A percentile compares a stretch with the other conserved stretches of the same genome.
These are phyloP conservation scores for Pomacea canaliculata DNA, from an alignment of 2,888 invertebrate species.

Conservation along the genomic window DNA sequence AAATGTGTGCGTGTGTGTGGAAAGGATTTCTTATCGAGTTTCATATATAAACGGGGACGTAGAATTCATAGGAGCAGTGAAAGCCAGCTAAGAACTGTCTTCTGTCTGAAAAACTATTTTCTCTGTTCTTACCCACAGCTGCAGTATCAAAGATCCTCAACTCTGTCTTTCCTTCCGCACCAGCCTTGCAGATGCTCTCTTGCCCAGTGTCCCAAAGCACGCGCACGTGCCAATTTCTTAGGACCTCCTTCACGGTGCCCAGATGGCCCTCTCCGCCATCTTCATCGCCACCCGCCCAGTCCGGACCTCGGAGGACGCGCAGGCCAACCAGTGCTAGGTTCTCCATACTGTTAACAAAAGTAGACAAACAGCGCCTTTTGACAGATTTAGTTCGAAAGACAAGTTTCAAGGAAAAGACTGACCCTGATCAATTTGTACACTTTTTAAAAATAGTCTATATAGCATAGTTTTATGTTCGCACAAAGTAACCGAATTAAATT, in stretches of 20 bases:
- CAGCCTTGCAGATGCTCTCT: constrained; percentile 78
- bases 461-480: too few species aligned
- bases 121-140: constrained; percentile 76
- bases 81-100: too few species aligned
- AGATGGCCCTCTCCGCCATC: constrained; percentile 66
- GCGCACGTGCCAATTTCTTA: constrained; percentile 85
- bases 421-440: too few species aligned
- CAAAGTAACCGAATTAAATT: too few species aligned
- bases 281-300: constrained; percentile 57
- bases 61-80: too few species aligned
- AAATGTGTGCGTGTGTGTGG: too few species aligned
- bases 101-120: too few species aligned
- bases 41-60: too few species aligned
- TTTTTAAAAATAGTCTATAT: too few species aligned
- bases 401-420: too few species aligned
- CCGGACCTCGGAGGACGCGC: constrained; percentile 64
- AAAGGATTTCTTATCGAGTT: too few species aligned
- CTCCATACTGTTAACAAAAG: neutral
- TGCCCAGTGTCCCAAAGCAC: constrained; percentile 81
- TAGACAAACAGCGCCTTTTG: neutral
- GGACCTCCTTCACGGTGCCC: constrained; percentile 71
- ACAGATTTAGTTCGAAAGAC: too few species aligned
- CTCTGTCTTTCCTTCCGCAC: constrained; percentile 85
- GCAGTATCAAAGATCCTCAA: constrained; percentile 85
- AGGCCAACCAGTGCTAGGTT: constrained; percentile 37